Evolutionary conservation across 2,888 invertebrate genomes (phyloP), one percentile per base, ranked within the genome.

Genomic region (Protophormia terraenovae): DNA sequence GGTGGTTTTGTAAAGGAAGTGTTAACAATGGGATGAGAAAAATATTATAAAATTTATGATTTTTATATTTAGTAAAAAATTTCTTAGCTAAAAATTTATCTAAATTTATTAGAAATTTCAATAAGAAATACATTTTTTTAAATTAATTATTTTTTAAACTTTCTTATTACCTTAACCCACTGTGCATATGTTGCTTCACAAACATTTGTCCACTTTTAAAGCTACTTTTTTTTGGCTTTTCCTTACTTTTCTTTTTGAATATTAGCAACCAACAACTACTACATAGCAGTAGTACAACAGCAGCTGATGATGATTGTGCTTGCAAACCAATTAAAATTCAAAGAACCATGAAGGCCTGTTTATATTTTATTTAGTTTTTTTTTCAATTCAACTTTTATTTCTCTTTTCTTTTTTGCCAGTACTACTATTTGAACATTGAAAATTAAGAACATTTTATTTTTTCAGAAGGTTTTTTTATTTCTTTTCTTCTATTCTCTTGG

Each of bases 321-420:
- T 69, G 78, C 82, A 85, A 82, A 76, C 85, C 85, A 85, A 85
- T 85, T 85, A 85, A 85, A 82, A 82, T 85, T 75, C 78, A 85
- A 79, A 82, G 78, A 85, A 85, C 82, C 85, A 60, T 85, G 85
- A 85, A 85, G 82, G 78, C 85, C 82, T 85, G 67, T 71, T 85
- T 77, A 50, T 69, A 78, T 50, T 62, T 35, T 38, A 62, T 47
- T n/a, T 73, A 58, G 47, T 71, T 50, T 8, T 38, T 55, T 67
- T 77, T 84, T 60, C 3, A 62, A 62, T 62, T 50, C 19, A 50
- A 50, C 32, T 79, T 50, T 71, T 50, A 16, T 55, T 66, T 66
- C 14, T 47, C 22, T 50, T 32, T 69, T 41, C 19, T 47, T 32
- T 50, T 38, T 35, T 66, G 71, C 19, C 73, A 76, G 64, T 47